Conservation (phyloP, 2,113 vertebrate species). For the Callocephalon fimbriatum region DNA sequence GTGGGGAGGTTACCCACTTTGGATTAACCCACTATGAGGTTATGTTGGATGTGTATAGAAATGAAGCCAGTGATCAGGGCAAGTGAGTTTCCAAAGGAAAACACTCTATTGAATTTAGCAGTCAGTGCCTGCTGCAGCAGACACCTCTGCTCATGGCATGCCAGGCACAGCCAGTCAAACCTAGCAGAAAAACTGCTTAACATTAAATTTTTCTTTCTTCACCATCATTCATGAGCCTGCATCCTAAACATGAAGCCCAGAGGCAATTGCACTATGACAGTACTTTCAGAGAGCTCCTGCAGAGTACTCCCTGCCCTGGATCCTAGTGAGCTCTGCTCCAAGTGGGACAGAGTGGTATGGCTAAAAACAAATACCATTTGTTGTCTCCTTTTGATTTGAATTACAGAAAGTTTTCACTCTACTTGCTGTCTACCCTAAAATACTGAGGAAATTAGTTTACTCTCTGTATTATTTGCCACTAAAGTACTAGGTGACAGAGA, state of each 20-base stretch:
- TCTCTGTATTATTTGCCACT: background rate
- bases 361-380: background rate
- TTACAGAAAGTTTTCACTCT: background rate
- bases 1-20: background rate
- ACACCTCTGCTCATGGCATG: no score
- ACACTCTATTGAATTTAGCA: background rate
- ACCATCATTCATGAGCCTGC: background rate
- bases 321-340: background rate
- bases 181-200: background rate
- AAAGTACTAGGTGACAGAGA: background rate
- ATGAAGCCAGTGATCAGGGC: background rate
- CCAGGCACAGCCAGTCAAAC: background rate
- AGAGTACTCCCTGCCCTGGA: background rate
- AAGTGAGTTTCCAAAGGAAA: background rate
- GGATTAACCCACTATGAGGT: background rate
- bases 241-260: background rate
- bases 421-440: background rate
- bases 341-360: background rate
- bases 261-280: accelerated
- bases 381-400: background rate
- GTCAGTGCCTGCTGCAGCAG: background rate
- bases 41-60: background rate
- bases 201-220: background rate
- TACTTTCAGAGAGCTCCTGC: background rate
- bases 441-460: background rate